These are phyloP conservation scores for Phenganax subtilis DNA, from an alignment of 92 coral and sea anemone species.

Conservation along the genomic window DNA sequence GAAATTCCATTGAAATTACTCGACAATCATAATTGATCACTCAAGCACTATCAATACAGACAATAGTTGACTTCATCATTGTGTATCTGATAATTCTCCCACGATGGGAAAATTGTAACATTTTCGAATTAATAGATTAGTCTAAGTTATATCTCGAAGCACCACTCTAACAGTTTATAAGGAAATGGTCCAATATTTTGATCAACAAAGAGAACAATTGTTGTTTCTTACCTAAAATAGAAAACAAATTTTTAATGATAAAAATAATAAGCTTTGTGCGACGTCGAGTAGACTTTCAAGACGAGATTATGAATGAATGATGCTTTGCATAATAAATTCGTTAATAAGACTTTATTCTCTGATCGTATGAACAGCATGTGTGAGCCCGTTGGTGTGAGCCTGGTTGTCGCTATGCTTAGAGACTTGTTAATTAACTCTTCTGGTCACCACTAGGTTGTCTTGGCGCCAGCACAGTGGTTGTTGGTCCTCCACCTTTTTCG, in stretches of 20 bases:
- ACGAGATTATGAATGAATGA: too few species aligned
- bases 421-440: neutral
- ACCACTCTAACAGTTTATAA: neutral
- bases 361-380: neutral
- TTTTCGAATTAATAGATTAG: neutral
- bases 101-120: neutral
- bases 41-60: neutral
- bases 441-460: neutral
- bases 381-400: neutral
- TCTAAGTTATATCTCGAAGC: neutral
- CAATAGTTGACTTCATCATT: constrained; percentile 2
- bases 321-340: too few species aligned
- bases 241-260: too few species aligned
- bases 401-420: neutral
- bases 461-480: too few species aligned
- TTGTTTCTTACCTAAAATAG: too few species aligned
- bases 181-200: neutral
- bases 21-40: constrained; percentile 18
- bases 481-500: too few species aligned
- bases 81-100: neutral
- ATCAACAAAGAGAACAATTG: neutral
- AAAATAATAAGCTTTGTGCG: too few species aligned
- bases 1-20: constrained; percentile 1
- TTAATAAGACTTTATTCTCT: neutral
- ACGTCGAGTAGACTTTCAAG: too few species aligned